phyloP scores from a whole-genome alignment of 2,888 invertebrate genomes.

The Pachydiplax longipennis region DNA sequence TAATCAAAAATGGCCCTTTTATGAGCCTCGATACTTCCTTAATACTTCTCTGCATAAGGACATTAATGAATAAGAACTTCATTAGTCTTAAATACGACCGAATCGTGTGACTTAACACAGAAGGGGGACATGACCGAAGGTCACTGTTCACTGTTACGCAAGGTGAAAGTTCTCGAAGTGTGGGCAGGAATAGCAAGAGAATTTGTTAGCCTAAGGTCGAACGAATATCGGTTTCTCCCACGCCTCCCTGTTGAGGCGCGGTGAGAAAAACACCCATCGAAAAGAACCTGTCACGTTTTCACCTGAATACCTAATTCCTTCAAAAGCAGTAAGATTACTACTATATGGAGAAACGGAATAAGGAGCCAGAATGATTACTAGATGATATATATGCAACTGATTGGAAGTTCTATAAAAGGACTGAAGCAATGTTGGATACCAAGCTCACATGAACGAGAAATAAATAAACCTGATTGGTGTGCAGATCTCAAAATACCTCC shows the following conservation, averaged over 20 bases:
- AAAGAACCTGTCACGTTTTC: background rate
- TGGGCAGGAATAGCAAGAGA: background rate
- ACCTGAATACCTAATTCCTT: background rate
- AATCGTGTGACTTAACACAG: background rate
- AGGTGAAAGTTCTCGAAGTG: slow-evolving; percentile 3
- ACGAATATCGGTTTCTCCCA: background rate
- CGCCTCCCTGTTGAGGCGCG: background rate
- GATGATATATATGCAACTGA: no score
- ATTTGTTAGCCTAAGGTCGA: slow-evolving; percentile 17
- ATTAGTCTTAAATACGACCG: background rate
- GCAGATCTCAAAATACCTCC: no score
- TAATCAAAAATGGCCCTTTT: no score
- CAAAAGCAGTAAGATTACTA: no score
- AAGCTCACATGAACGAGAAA: no score
- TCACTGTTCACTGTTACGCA: slow-evolving; percentile 36
- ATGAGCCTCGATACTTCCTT: no score
- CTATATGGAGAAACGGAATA: no score
- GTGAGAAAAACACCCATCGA: slow-evolving; percentile 6
- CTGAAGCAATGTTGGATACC: no score
- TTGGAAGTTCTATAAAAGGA: no score
- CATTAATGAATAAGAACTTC: background rate
- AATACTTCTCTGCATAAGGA: no score
- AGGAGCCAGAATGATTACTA: no score
- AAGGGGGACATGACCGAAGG: background rate
- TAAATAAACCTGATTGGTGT: no score